Percentiles rank a stretch among this genome's conserved stretches.
These are phyloP conservation scores for Semicossyphus pulcher DNA, from an alignment of 2,113 vertebrate species.

Conservation along the genomic window DNA sequence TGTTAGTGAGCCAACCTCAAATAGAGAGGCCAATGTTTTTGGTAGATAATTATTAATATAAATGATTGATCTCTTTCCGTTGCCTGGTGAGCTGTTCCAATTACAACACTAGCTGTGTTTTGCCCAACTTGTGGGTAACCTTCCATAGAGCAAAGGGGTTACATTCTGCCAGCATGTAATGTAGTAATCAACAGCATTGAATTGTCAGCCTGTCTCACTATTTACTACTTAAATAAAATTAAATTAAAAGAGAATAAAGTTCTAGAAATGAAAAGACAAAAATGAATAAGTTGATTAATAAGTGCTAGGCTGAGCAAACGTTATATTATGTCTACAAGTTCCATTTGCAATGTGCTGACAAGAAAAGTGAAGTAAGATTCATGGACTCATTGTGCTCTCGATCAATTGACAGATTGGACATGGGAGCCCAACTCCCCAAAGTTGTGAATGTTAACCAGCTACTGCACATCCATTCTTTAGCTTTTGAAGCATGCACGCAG, in stretches of 20 bases:
- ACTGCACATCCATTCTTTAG: conserved; percentile 50
- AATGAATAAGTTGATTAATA: conserved; percentile 38
- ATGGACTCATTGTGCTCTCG: conserved; percentile 67
- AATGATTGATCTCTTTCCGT: too few species aligned
- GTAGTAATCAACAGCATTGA: too few species aligned
- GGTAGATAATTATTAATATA: too few species aligned
- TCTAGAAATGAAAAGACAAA: conserved; percentile 5
- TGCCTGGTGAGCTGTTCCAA: too few species aligned
- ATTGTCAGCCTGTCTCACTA: too few species aligned
- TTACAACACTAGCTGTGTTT: too few species aligned
- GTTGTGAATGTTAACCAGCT: conserved; percentile 76
- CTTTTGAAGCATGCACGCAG: conserved; percentile 34
- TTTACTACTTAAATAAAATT: too few species aligned
- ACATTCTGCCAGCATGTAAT: too few species aligned
- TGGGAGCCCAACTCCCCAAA: conserved; percentile 58
- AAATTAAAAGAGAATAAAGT: conserved; percentile 9
- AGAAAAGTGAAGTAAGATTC: conserved; percentile 75
- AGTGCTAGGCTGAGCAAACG: conserved; percentile 48
- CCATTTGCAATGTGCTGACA: conserved; percentile 68
- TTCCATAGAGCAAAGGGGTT: too few species aligned
- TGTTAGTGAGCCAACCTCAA: too few species aligned
- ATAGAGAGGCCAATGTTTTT: too few species aligned
- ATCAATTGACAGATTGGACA: conserved; percentile 80
- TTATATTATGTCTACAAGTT: conserved; percentile 45
- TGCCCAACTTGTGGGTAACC: too few species aligned